Evolutionary conservation across 2,888 invertebrate genomes (phyloP), one percentile per base, ranked within the genome.

Genomic region (Drosophila pullipes): DNA sequence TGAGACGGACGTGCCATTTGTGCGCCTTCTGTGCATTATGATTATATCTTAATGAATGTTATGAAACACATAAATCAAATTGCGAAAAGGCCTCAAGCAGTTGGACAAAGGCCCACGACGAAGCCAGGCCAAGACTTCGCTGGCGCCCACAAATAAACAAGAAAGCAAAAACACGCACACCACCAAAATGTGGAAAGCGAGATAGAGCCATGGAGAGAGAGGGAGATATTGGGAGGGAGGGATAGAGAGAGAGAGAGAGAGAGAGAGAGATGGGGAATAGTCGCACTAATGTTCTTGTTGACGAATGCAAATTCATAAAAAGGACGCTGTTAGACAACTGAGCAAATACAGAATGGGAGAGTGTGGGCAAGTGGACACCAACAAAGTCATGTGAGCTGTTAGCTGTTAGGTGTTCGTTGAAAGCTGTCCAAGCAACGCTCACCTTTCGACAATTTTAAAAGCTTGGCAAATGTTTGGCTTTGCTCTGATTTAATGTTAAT

Each of bases 1-100:
- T 31, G 35, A 49, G 6, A 49, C 31, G 75, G 49, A 74, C 78
- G 74, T 74, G 83, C 58, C 67, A 78, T 82, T 71, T 79, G 74
- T 83, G 81, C 59, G 83, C 79, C 71, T 85, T 87, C 83, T 84
- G 75, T 86, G 84, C 75, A 75, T 81, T 82, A 80, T 85, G 91
- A 90, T 90, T 91, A 80, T 82, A 90, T 91, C 90, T 91, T 90
- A 91, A 90, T 90, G 91, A 90, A 90, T 85, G 83, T 88, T 89
- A 82, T 86, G 85, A 89, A 88, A 82, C 71, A 82, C 83, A 91
- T 90, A 91, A 91, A 90, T 90, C 90, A 91, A 90, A 88, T 91
- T 89, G 86, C 76, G 73, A 75, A 83, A 91, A 74, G 70, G 89
- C 83, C 89, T 70, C 78, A 76, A 77, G 86, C 84, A 82, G 69